Percentiles rank a stretch among this genome's conserved stretches.
Conservation (phyloP, 2,113 vertebrate genomes). For the Todiramphus chloris region DNA sequence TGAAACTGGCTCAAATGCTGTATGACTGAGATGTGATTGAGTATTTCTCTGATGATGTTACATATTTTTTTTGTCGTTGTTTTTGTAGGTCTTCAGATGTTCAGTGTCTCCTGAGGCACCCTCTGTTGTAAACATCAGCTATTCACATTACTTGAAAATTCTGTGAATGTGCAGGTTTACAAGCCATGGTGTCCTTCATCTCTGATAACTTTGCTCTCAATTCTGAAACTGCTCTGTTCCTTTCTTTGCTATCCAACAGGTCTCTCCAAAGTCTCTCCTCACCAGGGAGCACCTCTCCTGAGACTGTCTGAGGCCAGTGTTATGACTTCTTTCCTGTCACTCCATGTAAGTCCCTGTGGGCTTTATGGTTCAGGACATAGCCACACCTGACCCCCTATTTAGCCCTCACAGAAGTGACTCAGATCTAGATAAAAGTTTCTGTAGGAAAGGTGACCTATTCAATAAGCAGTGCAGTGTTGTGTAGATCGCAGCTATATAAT, state of each 20-base stretch:
- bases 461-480: neutral
- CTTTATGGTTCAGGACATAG: neutral
- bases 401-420: neutral
- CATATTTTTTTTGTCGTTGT: accelerated
- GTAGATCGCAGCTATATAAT: neutral
- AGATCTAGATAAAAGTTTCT: neutral
- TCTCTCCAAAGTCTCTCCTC: neutral
- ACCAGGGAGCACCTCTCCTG: neutral
- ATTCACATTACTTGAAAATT: neutral
- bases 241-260: neutral
- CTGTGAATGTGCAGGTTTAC: neutral
- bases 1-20: neutral
- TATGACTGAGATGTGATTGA: neutral
- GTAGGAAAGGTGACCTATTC: neutral
- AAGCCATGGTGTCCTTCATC: neutral
- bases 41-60: neutral
- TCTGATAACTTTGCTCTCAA: neutral
- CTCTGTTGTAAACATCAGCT: neutral
- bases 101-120: neutral
- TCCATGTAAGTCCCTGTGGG: accelerated
- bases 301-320: neutral
- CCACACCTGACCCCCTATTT: neutral
- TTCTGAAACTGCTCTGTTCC: neutral
- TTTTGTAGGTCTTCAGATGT: neutral
- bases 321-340: neutral